Evolutionary conservation across 2,113 vertebrate species (phyloP), one percentile per base, ranked within the genome.

Genomic region (Paracyprichromis sp.): DNA sequence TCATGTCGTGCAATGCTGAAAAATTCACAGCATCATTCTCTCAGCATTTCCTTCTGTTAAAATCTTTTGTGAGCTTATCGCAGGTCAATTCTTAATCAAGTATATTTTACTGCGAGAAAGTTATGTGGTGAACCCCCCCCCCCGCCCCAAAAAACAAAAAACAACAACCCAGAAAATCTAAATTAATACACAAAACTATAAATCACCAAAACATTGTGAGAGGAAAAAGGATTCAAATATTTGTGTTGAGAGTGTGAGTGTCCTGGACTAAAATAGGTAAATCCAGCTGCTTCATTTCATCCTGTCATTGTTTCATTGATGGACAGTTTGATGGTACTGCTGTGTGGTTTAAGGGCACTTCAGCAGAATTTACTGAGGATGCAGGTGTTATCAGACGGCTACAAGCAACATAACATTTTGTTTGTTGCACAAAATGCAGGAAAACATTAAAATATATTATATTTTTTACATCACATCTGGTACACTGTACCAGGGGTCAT

Each of bases 131-230:
- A 73, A 26, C 2, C 19, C 17, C 8, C 43, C 6, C 3, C 13
- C 2, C 1, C 6, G 3, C 47, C 2, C 0, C 0, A 40, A 40
- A 3, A 1, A 10, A 12, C 3, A 47, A 57, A 10, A 34, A 34
- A 3, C 5, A 19, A 19, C 16, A 19, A 61, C 59, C 17, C 16
- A 66, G 17, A 29, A 76, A 73, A 17, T 47, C 40, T 11, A 16
- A 29, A 47, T 73, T 43, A 16, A 73, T 73, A 73, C 24, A 63
- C 16, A 34, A 63, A 34, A 6, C 29, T 2, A 73, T 16, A 73
- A 73, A 73, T 43, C 38, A 73, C 66, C 66, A 45, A 45, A 73
- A 73, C 21, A 73, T 45, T 8, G 31, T n/a, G 36, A 71, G 7
- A 71, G 8, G n/a, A 71, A 14, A 71, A 40, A 69, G 9, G 69